Conservation (phyloP, 2,113 vertebrate species). For the rabbit (Oryctolagus cuniculus) region mOryCun1.1 NC_091439.1:32635001-32635500, state of each 20-base stretch:
- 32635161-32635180: background rate
- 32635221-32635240: background rate
- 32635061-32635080: background rate
- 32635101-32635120: background rate
- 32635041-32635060: too few relatives aligned
- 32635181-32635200: background rate
- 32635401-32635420: too few relatives aligned
- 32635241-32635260: background rate
- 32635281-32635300: background rate
- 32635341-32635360: background rate
- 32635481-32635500: too few relatives aligned
- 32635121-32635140: background rate
- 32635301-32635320: background rate
- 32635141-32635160: background rate
- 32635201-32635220: background rate
- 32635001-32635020: too few relatives aligned
- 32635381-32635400: background rate
- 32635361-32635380: background rate
- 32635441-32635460: too few relatives aligned
- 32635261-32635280: background rate
- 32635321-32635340: background rate
- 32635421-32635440: too few relatives aligned
- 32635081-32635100: background rate
- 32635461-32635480: too few relatives aligned
- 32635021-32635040: too few relatives aligned